A percentile compares a stretch with the other conserved stretches of the same genome.
Conservation (phyloP, 2,888 invertebrate genomes). For the Hemithea aestivaria region DNA sequence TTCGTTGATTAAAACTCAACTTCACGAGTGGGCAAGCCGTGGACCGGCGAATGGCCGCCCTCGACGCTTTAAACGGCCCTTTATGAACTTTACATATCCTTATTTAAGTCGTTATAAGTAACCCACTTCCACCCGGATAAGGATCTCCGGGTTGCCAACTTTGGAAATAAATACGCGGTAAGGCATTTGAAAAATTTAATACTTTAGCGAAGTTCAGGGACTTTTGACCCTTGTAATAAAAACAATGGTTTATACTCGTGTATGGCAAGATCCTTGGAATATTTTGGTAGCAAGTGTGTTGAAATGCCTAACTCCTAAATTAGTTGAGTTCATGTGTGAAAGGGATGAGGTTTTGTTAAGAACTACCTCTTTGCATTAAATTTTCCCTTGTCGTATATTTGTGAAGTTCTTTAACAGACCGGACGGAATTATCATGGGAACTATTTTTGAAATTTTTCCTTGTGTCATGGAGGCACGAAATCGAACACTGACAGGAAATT, state of each 20-base stretch:
- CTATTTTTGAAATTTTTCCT: too few species aligned
- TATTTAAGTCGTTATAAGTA: conserved; percentile 32
- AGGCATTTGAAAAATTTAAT: conserved; percentile 14
- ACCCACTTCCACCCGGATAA: conserved; percentile 26
- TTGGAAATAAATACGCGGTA: conserved; percentile 23
- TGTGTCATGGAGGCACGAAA: too few species aligned
- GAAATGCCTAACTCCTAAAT: too few species aligned
- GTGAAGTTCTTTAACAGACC: too few species aligned
- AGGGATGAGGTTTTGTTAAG: too few species aligned
- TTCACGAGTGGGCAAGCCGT: conserved; percentile 26
- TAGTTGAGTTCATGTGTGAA: too few species aligned
- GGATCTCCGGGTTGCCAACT: conserved; percentile 21
- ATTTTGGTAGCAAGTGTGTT: too few species aligned
- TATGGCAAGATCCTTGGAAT: too few species aligned
- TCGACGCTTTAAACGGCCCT: conserved; percentile 27
- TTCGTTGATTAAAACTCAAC: conserved; percentile 36
- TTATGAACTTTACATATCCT: conserved; percentile 35
- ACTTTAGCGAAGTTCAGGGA: conserved; percentile 1
- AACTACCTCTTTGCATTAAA: too few species aligned
- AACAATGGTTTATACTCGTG: conserved; percentile 4
- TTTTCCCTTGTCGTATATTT: too few species aligned
- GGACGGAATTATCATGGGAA: too few species aligned
- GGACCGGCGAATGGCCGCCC: conserved; percentile 18
- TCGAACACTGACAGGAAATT: too few species aligned
- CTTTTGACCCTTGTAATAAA: conserved; percentile 4